Evolutionary conservation across 2,113 vertebrate species (phyloP).

Genomic region (Ptychochromis oligacanthus): DNA sequence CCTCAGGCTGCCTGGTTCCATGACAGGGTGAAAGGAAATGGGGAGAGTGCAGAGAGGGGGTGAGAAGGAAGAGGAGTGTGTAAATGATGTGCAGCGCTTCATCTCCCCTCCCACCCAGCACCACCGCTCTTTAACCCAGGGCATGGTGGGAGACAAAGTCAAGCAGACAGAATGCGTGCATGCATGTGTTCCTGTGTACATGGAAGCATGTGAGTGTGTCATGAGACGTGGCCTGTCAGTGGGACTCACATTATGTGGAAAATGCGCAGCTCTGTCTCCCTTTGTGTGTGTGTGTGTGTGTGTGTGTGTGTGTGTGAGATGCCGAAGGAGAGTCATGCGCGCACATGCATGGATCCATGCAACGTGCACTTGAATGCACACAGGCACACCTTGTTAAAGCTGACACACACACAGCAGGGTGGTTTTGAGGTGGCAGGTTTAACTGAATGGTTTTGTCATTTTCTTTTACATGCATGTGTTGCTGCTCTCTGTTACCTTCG

Average conservation of each 20-base stretch:
- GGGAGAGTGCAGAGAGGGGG: background rate
- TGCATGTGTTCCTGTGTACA: constrained; percentile 10
- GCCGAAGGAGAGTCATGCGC: constrained; percentile 38
- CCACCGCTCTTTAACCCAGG: constrained; percentile 61
- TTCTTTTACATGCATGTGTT: background rate
- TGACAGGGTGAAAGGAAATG: constrained; percentile 35
- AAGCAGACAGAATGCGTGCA: constrained; percentile 61
- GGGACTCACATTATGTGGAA: background rate
- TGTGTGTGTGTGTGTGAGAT: background rate
- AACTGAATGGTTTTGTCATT: background rate
- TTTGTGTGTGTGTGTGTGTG: background rate
- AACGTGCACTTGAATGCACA: constrained; percentile 46
- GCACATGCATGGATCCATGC: constrained; percentile 33
- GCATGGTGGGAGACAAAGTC: constrained; percentile 73
- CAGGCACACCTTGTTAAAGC: constrained; percentile 26
- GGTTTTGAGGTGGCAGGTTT: constrained; percentile 2
- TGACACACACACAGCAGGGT: constrained; percentile 20
- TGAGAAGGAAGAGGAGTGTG: constrained; percentile 19
- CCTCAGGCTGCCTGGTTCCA: constrained; percentile 32
- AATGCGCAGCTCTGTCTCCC: background rate
- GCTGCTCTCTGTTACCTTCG: background rate
- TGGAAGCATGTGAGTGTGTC: constrained; percentile 13
- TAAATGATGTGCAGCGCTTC: constrained; percentile 48
- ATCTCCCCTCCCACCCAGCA: constrained; percentile 39
- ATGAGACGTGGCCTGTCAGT: constrained; percentile 41